Evolutionary conservation across 2,113 vertebrate genomes (phyloP), one percentile per base, ranked within the genome.

Genomic region (Sakesphorus luctuosus): DNA sequence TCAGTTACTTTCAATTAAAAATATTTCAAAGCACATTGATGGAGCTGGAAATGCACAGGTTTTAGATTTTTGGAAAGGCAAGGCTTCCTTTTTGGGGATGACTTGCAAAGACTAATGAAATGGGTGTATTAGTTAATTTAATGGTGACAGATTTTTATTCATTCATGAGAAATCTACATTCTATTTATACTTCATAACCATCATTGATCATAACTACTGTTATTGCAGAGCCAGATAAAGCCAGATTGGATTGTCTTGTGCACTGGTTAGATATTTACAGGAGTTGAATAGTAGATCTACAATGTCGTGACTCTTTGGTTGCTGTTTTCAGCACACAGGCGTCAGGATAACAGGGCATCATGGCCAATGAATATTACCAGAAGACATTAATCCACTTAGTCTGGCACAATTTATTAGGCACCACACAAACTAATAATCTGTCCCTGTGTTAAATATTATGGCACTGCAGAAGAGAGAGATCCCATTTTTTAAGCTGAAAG

Each of bases 1-100:
- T 95, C 68, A 67, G 84, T 93, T 94, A 67, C 18, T 96, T 97
- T 95, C 62, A 92, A 92, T 97, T 97, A 95, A 96, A 95, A 75
- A 55, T 69, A 78, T 56, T 96, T 95, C 84, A 89, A 68, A 83
- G 52, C 44, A 56, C 63, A 43, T 71, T 90, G 38, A 21, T 89
- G 8, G 91, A 86, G 73, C 88, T 91, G 91, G 72, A 95, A 90
- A 91, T 84, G 49, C 63, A 79, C 17, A 79, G 8, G 3, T 58
- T 93, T 96, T 62, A 47, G 44, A 63, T 89, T 89, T 93, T 90
- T 93, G 31, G 86, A 96, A 55, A 2, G 13, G 9, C 74, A 82
- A 77, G 44, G 50, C 59, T 69, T 96, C 81, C 15, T 72, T 96
- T 66, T 89, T 46, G 78, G 46, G 81, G 53, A 49, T 87, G 71